Conservation (phyloP, 2,113 vertebrate species). For the Nerophis lumbriciformis region DNA sequence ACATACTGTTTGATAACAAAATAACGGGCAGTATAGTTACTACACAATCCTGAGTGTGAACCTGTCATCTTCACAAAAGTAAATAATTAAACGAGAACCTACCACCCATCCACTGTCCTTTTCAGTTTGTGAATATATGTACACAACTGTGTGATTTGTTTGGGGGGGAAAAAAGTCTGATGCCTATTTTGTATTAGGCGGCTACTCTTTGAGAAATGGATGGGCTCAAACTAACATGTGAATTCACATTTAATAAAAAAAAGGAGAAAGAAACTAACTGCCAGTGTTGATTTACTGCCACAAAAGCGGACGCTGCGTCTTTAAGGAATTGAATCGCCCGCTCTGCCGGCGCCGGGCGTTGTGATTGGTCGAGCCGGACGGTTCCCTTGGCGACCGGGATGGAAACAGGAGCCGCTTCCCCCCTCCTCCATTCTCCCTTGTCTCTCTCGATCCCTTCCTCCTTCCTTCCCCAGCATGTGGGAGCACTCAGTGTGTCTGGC, state of each 20-base stretch:
- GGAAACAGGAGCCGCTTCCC: constrained; percentile 59
- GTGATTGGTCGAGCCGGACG: constrained; percentile 65
- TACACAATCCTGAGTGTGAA: constrained; percentile 78
- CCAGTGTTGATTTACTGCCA: constrained; percentile 12
- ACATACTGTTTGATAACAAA: constrained; percentile 72
- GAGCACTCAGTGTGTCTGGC: constrained; percentile 56
- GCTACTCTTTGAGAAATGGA: constrained; percentile 50
- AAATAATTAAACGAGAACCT: constrained; percentile 79
- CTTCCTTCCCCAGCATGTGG: constrained; percentile 49
- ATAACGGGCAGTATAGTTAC: constrained; percentile 67
- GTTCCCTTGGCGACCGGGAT: constrained; percentile 66
- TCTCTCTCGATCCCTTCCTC: not conserved
- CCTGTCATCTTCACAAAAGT: constrained; percentile 70
- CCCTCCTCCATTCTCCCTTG: not conserved
- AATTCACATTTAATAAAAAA: constrained; percentile 71
- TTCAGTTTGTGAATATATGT: constrained; percentile 73
- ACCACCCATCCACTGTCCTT: constrained; percentile 72
- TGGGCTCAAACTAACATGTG: constrained; percentile 67
- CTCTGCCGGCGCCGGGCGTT: constrained; percentile 36
- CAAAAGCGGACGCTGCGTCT: constrained; percentile 53
- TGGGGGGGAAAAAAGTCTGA: constrained; percentile 53
- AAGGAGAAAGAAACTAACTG: constrained; percentile 55
- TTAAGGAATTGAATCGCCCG: constrained; percentile 78
- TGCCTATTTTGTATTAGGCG: constrained; percentile 65
- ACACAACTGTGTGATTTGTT: constrained; percentile 65